Evolutionary conservation across 2,888 invertebrate genomes (phyloP).

Genomic region (Onthophagus sagittarius): DNA sequence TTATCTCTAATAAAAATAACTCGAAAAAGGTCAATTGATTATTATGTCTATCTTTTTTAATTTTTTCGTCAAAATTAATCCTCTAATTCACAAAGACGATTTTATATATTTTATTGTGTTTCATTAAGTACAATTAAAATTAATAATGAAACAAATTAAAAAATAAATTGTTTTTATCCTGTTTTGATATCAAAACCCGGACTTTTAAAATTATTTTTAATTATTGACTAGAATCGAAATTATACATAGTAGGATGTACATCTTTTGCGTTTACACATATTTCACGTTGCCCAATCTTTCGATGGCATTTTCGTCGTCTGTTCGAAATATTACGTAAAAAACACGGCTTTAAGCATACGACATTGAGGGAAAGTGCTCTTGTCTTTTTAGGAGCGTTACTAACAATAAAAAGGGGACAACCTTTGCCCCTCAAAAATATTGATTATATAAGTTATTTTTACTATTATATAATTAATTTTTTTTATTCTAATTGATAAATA

Average conservation of each 20-base stretch:
- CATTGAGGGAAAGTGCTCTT: not conserved
- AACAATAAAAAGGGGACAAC: not conserved
- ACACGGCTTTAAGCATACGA: not conserved
- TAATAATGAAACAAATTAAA: too few relatives aligned
- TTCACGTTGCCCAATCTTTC: not conserved
- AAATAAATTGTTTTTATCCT: not conserved
- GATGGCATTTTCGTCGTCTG: not conserved
- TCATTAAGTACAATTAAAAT: too few relatives aligned
- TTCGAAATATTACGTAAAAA: not conserved
- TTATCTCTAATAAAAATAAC: not conserved
- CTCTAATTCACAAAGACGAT: too few relatives aligned
- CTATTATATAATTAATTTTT: not conserved
- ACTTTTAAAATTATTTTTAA: too few relatives aligned
- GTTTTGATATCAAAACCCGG: not conserved
- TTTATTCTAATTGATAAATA: too few relatives aligned
- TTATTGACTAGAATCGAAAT: too few relatives aligned
- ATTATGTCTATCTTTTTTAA: not conserved
- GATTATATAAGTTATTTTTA: not conserved
- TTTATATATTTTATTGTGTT: too few relatives aligned
- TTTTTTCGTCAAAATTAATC: not conserved
- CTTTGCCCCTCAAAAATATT: not conserved
- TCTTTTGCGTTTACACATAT: not conserved
- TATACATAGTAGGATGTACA: too few relatives aligned
- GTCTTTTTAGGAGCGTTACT: not conserved
- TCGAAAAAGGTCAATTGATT: not conserved